A percentile compares a stretch with the other conserved stretches of the same genome.
phyloP scores from a whole-genome alignment of 2,888 invertebrate species.

The Cryptocheilus praepositus region DNA sequence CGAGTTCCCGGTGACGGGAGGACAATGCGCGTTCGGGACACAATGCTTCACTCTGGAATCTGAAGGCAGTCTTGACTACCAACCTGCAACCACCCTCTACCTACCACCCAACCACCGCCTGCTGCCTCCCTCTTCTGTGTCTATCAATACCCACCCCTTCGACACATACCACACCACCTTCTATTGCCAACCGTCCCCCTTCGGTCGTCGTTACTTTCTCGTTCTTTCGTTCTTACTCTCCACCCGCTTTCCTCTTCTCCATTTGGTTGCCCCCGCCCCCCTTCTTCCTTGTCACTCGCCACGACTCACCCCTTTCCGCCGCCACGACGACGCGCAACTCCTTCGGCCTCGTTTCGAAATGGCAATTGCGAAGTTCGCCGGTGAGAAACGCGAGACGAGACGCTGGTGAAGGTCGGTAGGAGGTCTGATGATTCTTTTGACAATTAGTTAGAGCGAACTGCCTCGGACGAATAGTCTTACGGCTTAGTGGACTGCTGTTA shows the following conservation, averaged over 20 bases:
- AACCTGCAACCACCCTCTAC: constrained; percentile 48
- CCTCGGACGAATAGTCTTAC: too few relatives aligned
- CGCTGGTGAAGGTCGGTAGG: neutral
- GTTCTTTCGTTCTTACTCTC: constrained; percentile 33
- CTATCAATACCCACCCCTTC: constrained; percentile 45
- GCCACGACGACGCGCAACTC: neutral
- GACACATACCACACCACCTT: constrained; percentile 41
- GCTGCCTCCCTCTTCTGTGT: constrained; percentile 28
- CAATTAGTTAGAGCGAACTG: neutral
- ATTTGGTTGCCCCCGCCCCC: neutral
- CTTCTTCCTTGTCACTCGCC: neutral
- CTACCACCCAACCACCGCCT: constrained; percentile 9
- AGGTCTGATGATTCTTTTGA: neutral
- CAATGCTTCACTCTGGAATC: constrained; percentile 68
- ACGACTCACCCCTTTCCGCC: neutral
- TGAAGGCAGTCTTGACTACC: constrained; percentile 62
- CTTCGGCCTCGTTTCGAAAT: constrained; percentile 6
- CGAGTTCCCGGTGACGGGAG: constrained; percentile 67
- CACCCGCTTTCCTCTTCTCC: neutral
- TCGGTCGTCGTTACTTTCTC: constrained; percentile 45
- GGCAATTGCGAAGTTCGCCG: constrained; percentile 1
- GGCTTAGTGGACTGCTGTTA: too few relatives aligned
- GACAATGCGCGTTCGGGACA: constrained; percentile 69
- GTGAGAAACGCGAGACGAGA: too few relatives aligned
- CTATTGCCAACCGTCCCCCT: constrained; percentile 28